Evolutionary conservation across 2,797 vertebrate genomes (phyloP), one percentile per base, ranked within the genome.

Genomic region (Hoplostethus atlanticus): DNA sequence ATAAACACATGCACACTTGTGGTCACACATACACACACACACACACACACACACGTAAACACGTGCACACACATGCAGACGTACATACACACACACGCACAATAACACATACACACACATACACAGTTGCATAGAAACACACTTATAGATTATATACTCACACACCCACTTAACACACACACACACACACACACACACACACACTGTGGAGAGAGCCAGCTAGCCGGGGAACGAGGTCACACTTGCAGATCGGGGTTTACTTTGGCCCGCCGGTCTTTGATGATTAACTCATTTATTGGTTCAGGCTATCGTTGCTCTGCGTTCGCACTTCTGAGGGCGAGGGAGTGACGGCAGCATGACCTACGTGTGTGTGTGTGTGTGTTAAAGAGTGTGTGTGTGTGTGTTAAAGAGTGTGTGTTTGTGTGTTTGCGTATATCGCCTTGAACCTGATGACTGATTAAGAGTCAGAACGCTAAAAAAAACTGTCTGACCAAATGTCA

Each of bases 271-370:
- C 2, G 28, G 56, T 57, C 64, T 84, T 84, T 77, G 83, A 84
- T 84, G 82, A 80, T 85, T 84, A 76, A 85, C 85, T 88, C 69
- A 83, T 85, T 77, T 85, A 89, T 90, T 88, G 54, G 53, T 88
- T 88, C 80, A 89, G 76, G 73, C 70, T 77, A 81, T 80, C 52
- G n/a, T 81, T 88, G 59, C 64, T 69, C 52, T 48, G 58, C 55
- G 54, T 85, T 73, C 48, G 53, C 79, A 72, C 70, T 72, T 77
- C 60, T 60, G 61, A 64, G 56, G 40, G 34, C 21, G 59, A 51
- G 36, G 69, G 74, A 76, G 70, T 66, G 59, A 76, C 21, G 47
- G 38, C 73, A 36, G 62, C 70, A 40, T 60, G 38, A 46, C 55
- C 58, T 64, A 30, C 30, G 34, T 34, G 34, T 56, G 34, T 16